Evolutionary conservation across 2,797 vertebrate genomes (phyloP), one percentile per base, ranked within the genome.

Genomic region (Argyrosomus regius): DNA sequence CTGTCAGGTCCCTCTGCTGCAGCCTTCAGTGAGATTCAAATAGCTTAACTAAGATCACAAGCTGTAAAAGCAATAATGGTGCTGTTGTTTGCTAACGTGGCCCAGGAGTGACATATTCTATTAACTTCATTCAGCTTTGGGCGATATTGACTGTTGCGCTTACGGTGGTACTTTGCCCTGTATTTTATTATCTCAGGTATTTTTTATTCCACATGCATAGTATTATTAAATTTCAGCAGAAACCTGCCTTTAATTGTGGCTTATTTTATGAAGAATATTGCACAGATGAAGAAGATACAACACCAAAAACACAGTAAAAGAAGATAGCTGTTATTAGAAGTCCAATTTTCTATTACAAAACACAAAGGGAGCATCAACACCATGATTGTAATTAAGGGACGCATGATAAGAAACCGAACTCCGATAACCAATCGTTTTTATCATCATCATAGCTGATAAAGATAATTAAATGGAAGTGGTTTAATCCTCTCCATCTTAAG

Each of bases 41-140:
- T 65, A 35, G 7, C 26, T 50, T 6, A 65, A 13, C 56, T 46
- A 6, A 35, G 17, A 78, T 67, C 59, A 67, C 49, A 74, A 54
- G 53, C 67, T 58, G 28, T 50, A 66, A 79, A 81, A 58, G 53
- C 43, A 60, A 22, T 45, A 43, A 46, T 8, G 50, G n/a, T 45
- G 57, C 65, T 61, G 46, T 54, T 80, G 54, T 52, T 56, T 61
- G 45, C 62, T 22, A 28, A 52, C 12, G 56, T 17, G 24, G 10
- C 28, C 72, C 35, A 45, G 16, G 52, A 56, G 46, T 68, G 67
- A 75, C 18, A 75, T 46, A 43, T 13, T 45, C 7, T 62, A n/a
- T 53, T 62, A 46, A 11, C 5, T 64, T n/a, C n/a, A 16, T 58
- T 18, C 64, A 24, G 12, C 52, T 28, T 24, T 3, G 18, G 43